Conservation (phyloP, 2,797 vertebrate genomes). For the Artibeus lituratus region DNA sequence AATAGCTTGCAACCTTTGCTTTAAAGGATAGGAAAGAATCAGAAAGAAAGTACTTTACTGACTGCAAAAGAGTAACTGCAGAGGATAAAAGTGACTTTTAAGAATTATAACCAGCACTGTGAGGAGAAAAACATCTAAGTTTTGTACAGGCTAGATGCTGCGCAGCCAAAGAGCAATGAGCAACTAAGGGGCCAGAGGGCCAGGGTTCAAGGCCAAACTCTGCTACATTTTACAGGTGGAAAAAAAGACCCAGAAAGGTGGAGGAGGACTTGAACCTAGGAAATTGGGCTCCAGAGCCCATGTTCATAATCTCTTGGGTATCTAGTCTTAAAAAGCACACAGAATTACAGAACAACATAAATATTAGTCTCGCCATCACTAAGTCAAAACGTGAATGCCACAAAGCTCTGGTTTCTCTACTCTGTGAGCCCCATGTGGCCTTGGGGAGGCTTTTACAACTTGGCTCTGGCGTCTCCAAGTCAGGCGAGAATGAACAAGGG, state of each 20-base stretch:
- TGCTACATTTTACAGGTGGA: neutral
- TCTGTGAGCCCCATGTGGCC: neutral
- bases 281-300: neutral
- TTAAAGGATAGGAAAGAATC: neutral
- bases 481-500: neutral
- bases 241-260: neutral
- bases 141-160: neutral
- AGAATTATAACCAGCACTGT: neutral
- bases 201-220: neutral
- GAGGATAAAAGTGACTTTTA: neutral
- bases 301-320: neutral
- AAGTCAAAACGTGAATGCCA: neutral
- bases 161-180: neutral
- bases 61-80: neutral
- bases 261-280: neutral
- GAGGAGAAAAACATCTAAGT: neutral
- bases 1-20: neutral
- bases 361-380: neutral
- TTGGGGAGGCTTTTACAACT: neutral
- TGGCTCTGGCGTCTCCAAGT: neutral
- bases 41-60: neutral
- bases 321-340: neutral
- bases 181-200: neutral
- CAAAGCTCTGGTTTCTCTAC: neutral
- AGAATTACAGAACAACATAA: neutral